Percentiles rank a stretch among this genome's conserved stretches.
phyloP scores from a whole-genome alignment of 2,888 invertebrate genomes.

The Achlya flavicornis region DNA sequence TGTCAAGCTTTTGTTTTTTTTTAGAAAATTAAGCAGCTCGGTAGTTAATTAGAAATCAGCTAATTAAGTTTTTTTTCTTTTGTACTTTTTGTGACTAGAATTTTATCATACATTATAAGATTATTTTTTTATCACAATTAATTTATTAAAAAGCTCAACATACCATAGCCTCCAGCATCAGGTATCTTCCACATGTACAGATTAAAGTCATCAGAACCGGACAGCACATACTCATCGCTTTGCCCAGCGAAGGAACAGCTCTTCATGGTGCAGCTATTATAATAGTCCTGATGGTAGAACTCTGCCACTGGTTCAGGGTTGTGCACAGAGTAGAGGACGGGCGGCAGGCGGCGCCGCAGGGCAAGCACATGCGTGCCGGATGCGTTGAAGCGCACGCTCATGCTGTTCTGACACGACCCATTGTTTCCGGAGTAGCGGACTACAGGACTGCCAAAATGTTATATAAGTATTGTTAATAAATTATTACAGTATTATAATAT shows the following conservation, averaged over 20 bases:
- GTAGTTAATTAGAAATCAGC: too few species aligned
- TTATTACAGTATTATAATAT: too few species aligned
- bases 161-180: constrained; percentile 73
- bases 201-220: constrained; percentile 98
- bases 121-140: too few species aligned
- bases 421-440: constrained; percentile 87
- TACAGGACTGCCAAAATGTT: constrained; percentile 81
- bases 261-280: constrained; percentile 98
- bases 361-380: constrained; percentile 91
- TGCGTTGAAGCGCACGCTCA: constrained; percentile 95
- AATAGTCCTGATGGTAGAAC: constrained; percentile 96
- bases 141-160: constrained; percentile 32
- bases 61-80: too few species aligned
- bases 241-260: constrained; percentile 97
- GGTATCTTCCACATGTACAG: constrained; percentile 97
- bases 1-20: too few species aligned
- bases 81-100: too few species aligned
- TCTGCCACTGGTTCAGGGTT: constrained; percentile 89
- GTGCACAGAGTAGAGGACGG: constrained; percentile 90
- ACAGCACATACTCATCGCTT: constrained; percentile 93
- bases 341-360: constrained; percentile 92
- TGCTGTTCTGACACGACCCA: constrained; percentile 88
- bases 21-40: too few species aligned
- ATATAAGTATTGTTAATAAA: too few species aligned
- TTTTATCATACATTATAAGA: too few species aligned